A percentile compares a stretch with the other conserved stretches of the same genome.
These are phyloP conservation scores for Panagrolaimus sp. DNA, from an alignment of 1,140 invertebrate genomes.

Conservation along the genomic window DNA sequence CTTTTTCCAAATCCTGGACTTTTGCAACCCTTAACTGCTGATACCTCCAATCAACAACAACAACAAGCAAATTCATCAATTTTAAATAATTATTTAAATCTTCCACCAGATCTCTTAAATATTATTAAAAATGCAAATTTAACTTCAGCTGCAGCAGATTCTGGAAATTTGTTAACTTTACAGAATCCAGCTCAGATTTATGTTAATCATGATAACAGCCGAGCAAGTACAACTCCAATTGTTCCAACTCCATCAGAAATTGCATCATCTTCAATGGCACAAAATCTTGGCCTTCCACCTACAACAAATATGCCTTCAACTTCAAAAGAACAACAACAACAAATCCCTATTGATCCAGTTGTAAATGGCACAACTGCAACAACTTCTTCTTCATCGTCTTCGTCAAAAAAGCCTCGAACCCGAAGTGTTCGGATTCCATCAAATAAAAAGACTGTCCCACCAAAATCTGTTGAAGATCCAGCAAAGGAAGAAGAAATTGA, in stretches of 20 bases:
- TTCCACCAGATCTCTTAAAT: no score
- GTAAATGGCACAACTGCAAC: not conserved
- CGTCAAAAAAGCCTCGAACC: not conserved
- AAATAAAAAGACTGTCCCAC: not conserved
- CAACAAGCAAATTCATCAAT: no score
- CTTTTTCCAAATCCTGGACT: no score
- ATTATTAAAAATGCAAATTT: no score
- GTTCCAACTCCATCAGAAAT: not conserved
- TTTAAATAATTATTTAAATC: no score
- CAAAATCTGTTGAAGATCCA: slow-evolving; percentile 1
- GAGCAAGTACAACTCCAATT: not conserved
- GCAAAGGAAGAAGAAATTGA: slow-evolving; percentile 19
- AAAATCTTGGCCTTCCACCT: not conserved
- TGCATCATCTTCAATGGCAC: not conserved
- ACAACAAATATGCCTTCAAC: not conserved
- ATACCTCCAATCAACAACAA: no score
- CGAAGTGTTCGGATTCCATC: not conserved
- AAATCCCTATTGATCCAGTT: not conserved
- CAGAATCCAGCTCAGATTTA: no score
- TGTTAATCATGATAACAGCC: no score
- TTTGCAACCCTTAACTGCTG: no score
- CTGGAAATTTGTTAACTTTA: no score
- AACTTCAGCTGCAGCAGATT: no score
- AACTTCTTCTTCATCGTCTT: not conserved
- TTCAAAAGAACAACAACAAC: not conserved